Evolutionary conservation across 2,888 invertebrate genomes (phyloP), one percentile per base, ranked within the genome.

Genomic region (Lepidochrysops patricia): DNA sequence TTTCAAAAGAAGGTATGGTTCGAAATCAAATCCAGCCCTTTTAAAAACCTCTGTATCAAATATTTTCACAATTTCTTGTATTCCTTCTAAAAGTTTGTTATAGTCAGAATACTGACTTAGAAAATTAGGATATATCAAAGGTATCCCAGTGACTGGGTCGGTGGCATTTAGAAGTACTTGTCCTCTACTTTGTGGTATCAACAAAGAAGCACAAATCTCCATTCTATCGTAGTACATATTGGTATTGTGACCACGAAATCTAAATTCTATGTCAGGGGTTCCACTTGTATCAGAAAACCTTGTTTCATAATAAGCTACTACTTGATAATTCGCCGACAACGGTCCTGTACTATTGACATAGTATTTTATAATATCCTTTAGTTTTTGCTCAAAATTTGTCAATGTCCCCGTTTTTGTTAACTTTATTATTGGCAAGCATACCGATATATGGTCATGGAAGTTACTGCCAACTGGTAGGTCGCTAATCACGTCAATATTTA

Each of bases 161-260:
- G 82, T 76, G 13, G 85, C 81, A 59, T 89, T 88, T 43, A 89
- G 63, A 12, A 89, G 70, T 2, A 89, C 68, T 68, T 84, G 85
- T 2, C 89, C 89, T 27, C 86, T 76, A 64, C 89, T 89, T 69
- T 77, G 82, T 4, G 89, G 89, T 3, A 88, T 88, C 49, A 89
- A 63, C n/a, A 89, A 67, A 1, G 87, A 79, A 37, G 84, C 65
- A 61, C 89, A 89, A 68, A 89, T 75, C 60, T 88, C 86, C 29
- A 89, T 80, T 66, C 72, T 81, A 64, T 86, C 80, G 59, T 88
- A 89, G 66, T 88, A 89, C 86, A 89, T 86, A 61, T 87, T 86
- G 12, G 89, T 88, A 60, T 87, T 75, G 54, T 89, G 85, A 4
- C 89, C 89, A 66, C 77, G 80, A 62, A 89, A 89, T 65, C 87